phyloP scores from a whole-genome alignment of 2,888 invertebrate species.

The Agriopis marginaria region DNA sequence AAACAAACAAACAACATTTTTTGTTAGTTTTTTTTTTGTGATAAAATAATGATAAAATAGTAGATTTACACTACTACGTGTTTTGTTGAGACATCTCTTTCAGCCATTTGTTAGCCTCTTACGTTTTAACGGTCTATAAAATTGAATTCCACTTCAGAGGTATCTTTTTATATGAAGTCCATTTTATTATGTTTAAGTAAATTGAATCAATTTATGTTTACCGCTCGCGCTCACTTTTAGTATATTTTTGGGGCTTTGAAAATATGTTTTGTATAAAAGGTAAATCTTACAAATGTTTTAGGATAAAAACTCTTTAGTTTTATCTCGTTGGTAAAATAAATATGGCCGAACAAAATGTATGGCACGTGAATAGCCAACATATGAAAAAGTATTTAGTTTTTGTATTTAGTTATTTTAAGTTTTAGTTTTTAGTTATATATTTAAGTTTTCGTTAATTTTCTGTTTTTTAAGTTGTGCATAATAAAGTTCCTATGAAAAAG shows the following conservation, averaged over 20 bases:
- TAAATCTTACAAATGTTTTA: neutral
- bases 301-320: neutral
- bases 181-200: constrained; percentile 43
- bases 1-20: no score
- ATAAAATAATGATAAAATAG: no score
- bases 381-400: no score
- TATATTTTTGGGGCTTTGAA: constrained; percentile 18
- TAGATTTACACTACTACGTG: neutral
- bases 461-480: no score
- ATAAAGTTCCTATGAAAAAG: no score
- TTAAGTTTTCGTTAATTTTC: no score
- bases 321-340: neutral
- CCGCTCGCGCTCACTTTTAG: constrained; percentile 32
- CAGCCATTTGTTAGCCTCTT: constrained; percentile 24
- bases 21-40: no score
- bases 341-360: neutral
- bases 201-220: constrained; percentile 42
- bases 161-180: constrained; percentile 43
- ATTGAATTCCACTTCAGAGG: constrained; percentile 45
- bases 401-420: no score
- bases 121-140: constrained; percentile 50
- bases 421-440: no score
- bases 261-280: constrained; percentile 4
- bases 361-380: no score
- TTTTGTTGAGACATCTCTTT: constrained; percentile 41